Evolutionary conservation across 2,113 vertebrate species (phyloP).

Genomic region (Vombatus ursinus): DNA sequence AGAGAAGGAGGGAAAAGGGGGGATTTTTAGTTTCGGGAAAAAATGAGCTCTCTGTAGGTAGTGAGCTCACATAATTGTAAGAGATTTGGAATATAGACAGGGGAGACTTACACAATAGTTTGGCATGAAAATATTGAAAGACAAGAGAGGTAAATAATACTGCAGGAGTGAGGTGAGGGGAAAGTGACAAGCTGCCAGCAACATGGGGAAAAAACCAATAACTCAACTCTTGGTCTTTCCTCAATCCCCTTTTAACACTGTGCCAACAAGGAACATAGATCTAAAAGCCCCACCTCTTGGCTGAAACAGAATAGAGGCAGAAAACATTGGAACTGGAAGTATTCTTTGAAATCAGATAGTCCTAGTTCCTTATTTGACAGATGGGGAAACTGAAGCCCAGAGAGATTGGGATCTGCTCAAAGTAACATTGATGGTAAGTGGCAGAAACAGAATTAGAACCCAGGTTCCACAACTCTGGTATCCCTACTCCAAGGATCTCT

Average conservation of each 20-base stretch:
- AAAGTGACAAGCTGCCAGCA: neutral
- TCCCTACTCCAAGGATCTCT: neutral
- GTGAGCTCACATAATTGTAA: neutral
- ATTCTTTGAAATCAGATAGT: neutral
- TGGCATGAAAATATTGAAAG: neutral
- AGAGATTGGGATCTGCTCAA: neutral
- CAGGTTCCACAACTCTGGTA: neutral
- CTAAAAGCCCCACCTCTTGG: neutral
- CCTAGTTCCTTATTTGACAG: neutral
- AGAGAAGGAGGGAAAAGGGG: neutral
- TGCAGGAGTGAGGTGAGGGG: neutral
- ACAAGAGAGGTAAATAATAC: neutral
- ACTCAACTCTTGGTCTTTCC: neutral
- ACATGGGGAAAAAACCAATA: neutral
- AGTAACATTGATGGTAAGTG: neutral
- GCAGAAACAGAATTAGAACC: neutral
- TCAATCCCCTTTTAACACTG: neutral
- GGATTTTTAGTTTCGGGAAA: neutral
- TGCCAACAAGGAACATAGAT: neutral
- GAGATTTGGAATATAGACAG: neutral
- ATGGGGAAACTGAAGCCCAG: neutral
- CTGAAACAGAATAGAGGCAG: neutral
- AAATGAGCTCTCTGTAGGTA: neutral
- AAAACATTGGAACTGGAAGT: neutral
- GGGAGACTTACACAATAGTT: neutral